A percentile compares a stretch with the other conserved stretches of the same genome.
Conservation (phyloP, 2,113 vertebrate genomes). For the Melanostigma gelatinosum region DNA sequence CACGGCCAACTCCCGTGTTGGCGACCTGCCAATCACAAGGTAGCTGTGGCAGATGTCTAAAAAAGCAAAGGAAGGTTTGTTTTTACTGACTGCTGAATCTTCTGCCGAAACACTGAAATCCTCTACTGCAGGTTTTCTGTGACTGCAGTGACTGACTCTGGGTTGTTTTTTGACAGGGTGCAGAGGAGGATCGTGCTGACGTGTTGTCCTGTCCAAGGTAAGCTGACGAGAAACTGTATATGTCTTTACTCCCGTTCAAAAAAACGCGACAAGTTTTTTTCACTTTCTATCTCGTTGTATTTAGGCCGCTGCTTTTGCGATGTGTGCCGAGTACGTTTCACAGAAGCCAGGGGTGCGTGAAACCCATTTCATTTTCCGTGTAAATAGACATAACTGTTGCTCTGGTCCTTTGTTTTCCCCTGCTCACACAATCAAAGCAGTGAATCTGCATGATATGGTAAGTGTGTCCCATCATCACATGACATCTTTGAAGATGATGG, state of each 20-base stretch:
- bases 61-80: background rate
- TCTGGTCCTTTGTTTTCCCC: background rate
- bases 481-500: constrained; percentile 34
- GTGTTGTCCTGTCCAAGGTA: constrained; percentile 63
- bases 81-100: constrained; percentile 12
- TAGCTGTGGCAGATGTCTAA: background rate
- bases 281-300: background rate
- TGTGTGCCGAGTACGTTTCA: constrained; percentile 17
- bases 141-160: constrained; percentile 14
- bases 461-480: constrained; percentile 12
- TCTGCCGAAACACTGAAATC: background rate
- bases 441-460: constrained; percentile 14
- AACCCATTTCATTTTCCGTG: constrained; percentile 16
- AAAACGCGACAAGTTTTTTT: background rate
- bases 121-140: background rate
- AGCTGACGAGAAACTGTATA: background rate
- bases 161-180: constrained; percentile 55
- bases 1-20: background rate
- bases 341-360: background rate
- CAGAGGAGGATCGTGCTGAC: constrained; percentile 62
- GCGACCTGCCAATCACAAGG: background rate
- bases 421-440: constrained; percentile 14
- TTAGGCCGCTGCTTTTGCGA: constrained; percentile 1
- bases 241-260: background rate
- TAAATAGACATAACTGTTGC: constrained; percentile 16